Conservation (phyloP, 2,797 vertebrate species). For the Vespertilio murinus region DNA sequence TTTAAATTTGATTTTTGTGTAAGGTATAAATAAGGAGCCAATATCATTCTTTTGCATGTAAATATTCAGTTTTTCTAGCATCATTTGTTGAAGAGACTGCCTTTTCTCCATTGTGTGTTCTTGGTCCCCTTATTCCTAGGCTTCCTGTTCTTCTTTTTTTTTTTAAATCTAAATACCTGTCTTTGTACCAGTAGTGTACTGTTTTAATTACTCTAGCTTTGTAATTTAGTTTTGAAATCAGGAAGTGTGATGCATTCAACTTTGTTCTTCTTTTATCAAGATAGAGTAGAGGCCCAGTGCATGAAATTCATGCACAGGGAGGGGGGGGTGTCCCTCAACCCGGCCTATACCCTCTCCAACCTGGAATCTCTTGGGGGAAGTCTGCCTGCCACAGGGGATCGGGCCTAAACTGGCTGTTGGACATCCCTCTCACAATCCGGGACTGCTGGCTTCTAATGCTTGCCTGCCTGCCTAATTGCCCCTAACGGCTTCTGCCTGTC, state of each 20-base stretch:
- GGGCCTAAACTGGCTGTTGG: too few relatives aligned
- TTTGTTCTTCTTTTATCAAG: not conserved
- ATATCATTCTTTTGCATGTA: not conserved
- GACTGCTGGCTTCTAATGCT: too few relatives aligned
- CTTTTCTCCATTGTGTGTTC: not conserved
- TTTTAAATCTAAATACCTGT: not conserved
- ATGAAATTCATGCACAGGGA: too few relatives aligned
- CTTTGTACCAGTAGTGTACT: not conserved
- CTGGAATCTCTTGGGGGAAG: too few relatives aligned
- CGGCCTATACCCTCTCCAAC: too few relatives aligned
- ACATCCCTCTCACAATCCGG: too few relatives aligned
- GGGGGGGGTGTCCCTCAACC: too few relatives aligned
- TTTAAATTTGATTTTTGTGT: slow-evolving; percentile 18
- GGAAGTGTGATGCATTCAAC: not conserved
- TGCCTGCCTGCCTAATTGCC: too few relatives aligned
- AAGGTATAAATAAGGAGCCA: not conserved
- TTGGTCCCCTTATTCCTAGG: not conserved
- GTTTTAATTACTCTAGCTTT: too few relatives aligned
- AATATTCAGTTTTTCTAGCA: not conserved
- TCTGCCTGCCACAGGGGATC: too few relatives aligned
- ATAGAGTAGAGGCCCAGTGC: not conserved
- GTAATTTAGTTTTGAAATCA: not conserved
- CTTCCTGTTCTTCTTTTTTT: not conserved
- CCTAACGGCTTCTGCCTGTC: too few relatives aligned
- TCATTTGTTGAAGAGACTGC: not conserved